A percentile compares a stretch with the other conserved stretches of the same genome.
Evolutionary conservation across 2,113 vertebrate species (phyloP).

Genomic region (Colossoma macropomum): DNA sequence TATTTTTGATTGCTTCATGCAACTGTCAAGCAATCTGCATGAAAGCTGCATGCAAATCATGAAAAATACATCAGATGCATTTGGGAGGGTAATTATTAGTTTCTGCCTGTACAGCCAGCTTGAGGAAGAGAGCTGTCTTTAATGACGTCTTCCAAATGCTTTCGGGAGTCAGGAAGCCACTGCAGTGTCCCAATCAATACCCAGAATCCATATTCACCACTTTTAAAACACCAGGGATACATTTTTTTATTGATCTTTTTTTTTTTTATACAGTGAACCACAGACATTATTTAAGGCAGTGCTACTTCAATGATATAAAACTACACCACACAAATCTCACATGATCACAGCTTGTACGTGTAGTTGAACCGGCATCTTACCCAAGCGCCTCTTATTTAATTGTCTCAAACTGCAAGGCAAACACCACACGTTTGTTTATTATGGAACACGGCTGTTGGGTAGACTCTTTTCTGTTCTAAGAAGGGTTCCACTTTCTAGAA

Average conservation of each 20-base stretch:
- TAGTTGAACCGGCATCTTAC: slow-evolving; percentile 29
- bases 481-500: neutral
- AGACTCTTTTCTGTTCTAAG: neutral
- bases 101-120: no score
- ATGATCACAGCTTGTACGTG: slow-evolving; percentile 68
- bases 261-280: slow-evolving; percentile 68
- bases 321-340: slow-evolving; percentile 63
- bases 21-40: no score
- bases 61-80: no score
- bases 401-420: neutral
- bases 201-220: slow-evolving; percentile 62
- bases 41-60: no score
- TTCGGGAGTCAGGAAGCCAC: neutral
- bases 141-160: neutral
- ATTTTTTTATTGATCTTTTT: slow-evolving; percentile 77
- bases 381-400: neutral
- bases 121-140: neutral
- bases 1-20: no score
- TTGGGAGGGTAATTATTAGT: no score
- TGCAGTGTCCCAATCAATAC: neutral
- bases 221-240: slow-evolving; percentile 71
- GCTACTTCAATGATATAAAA: slow-evolving; percentile 74
- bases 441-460: no score
- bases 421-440: neutral
- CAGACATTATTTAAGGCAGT: slow-evolving; percentile 71